A percentile compares a stretch with the other conserved stretches of the same genome.
Evolutionary conservation across 23 tunicate species (phyloP).

Genomic region (Styela clava): DNA sequence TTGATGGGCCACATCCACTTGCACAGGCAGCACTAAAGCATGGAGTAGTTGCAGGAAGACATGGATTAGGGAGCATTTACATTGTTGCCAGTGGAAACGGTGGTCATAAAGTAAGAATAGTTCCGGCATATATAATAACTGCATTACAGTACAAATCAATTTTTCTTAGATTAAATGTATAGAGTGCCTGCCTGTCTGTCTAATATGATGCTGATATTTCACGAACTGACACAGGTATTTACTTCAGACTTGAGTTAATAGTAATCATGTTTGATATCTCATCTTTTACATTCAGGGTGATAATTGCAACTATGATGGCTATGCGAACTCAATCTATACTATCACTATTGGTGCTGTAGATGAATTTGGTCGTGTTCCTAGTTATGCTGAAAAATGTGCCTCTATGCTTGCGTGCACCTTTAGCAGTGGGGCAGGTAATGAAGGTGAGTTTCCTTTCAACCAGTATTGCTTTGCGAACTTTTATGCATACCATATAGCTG

Average conservation of each 20-base stretch:
- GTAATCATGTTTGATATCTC: too few species aligned
- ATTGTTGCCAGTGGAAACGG: constrained; percentile 99
- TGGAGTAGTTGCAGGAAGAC: constrained; percentile 91
- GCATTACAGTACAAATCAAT: too few species aligned
- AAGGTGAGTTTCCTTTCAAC: constrained; percentile 25
- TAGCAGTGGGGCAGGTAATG: constrained; percentile 62
- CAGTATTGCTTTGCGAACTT: too few species aligned
- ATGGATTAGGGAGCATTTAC: constrained; percentile 91
- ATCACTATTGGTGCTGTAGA: constrained; percentile 97
- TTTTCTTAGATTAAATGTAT: too few species aligned
- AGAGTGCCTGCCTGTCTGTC: too few species aligned
- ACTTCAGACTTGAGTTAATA: too few species aligned
- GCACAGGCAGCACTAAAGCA: constrained; percentile 89
- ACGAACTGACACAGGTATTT: too few species aligned
- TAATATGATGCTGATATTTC: too few species aligned
- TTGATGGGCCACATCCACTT: constrained; percentile 93
- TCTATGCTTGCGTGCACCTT: constrained; percentile 96
- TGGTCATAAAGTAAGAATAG: constrained; percentile 61
- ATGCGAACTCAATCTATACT: constrained; percentile 94
- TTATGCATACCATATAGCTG: too few species aligned
- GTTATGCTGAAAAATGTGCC: constrained; percentile 90
- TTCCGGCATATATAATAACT: too few species aligned
- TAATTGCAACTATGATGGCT: constrained; percentile 95
- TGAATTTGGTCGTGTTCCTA: constrained; percentile 80
- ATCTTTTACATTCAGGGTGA: constrained; percentile 46